phyloP scores from a whole-genome alignment of 2,888 invertebrate genomes.

The Luffia ferchaultella region DNA sequence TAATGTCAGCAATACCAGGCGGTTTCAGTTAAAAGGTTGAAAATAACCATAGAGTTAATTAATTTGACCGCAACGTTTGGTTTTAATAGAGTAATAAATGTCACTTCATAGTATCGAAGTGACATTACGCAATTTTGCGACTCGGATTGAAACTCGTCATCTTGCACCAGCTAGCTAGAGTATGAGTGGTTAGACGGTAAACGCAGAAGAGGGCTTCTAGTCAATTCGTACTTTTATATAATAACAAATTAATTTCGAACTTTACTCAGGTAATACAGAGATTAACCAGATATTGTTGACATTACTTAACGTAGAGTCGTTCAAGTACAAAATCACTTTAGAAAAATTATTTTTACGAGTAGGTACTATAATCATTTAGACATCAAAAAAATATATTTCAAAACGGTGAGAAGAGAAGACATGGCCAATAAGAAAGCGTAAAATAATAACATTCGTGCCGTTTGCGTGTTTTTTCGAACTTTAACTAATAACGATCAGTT shows the following conservation, averaged over 20 bases:
- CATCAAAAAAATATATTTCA: neutral
- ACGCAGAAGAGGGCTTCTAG: neutral
- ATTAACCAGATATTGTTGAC: neutral
- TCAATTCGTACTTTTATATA: neutral
- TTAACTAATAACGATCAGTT: neutral
- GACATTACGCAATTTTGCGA: too few relatives aligned
- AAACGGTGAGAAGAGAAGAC: neutral
- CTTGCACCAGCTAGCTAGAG: too few relatives aligned
- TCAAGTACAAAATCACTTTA: neutral
- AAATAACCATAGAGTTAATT: too few relatives aligned
- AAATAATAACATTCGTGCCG: neutral
- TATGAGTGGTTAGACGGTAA: neutral
- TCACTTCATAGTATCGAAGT: too few relatives aligned
- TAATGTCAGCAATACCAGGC: too few relatives aligned
- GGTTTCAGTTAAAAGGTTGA: too few relatives aligned
- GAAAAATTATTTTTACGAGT: neutral
- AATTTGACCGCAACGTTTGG: too few relatives aligned
- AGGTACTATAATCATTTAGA: neutral
- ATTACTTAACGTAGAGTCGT: neutral
- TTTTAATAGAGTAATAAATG: too few relatives aligned
- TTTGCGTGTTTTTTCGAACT: too few relatives aligned
- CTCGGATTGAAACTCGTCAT: too few relatives aligned
- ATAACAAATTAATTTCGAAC: neutral
- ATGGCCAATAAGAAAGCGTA: neutral
- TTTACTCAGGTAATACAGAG: neutral